Percentiles rank a stretch among this genome's conserved stretches.
Evolutionary conservation across 2,797 vertebrate genomes (phyloP).

Genomic region (Sebastes aleutianus): DNA sequence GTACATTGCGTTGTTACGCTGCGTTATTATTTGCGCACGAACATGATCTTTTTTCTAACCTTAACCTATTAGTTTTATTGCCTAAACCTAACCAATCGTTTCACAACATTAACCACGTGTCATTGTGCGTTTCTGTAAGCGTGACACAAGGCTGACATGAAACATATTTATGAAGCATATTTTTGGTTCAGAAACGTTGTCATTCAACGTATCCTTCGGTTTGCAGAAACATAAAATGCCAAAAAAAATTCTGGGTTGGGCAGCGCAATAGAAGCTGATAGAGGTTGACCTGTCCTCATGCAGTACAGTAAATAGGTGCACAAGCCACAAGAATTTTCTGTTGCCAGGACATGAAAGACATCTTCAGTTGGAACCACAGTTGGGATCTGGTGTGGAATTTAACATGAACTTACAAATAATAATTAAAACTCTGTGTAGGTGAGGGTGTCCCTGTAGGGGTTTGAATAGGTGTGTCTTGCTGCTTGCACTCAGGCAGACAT

Average conservation of each 20-base stretch:
- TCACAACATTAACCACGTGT: no score
- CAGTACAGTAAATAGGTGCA: background rate
- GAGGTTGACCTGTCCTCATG: background rate
- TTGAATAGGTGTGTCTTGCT: background rate
- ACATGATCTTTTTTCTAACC: no score
- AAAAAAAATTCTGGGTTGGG: background rate
- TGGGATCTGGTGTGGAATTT: slow-evolving; percentile 11
- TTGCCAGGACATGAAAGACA: background rate
- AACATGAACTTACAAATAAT: background rate
- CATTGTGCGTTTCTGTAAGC: no score
- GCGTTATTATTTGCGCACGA: background rate
- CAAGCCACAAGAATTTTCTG: background rate
- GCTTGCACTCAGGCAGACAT: background rate
- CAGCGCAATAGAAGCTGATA: background rate
- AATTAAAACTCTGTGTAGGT: background rate
- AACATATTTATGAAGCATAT: no score
- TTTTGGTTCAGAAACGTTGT: no score
- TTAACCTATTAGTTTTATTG: no score
- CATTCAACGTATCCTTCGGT: rapidly evolving
- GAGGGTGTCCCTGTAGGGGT: background rate
- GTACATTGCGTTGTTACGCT: no score
- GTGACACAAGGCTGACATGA: no score
- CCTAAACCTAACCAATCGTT: no score
- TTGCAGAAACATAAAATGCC: no score
- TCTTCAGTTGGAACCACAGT: background rate